These are phyloP conservation scores for Sycobia sp. DNA, from an alignment of 1,140 invertebrate genomes.

Conservation along the genomic window DNA sequence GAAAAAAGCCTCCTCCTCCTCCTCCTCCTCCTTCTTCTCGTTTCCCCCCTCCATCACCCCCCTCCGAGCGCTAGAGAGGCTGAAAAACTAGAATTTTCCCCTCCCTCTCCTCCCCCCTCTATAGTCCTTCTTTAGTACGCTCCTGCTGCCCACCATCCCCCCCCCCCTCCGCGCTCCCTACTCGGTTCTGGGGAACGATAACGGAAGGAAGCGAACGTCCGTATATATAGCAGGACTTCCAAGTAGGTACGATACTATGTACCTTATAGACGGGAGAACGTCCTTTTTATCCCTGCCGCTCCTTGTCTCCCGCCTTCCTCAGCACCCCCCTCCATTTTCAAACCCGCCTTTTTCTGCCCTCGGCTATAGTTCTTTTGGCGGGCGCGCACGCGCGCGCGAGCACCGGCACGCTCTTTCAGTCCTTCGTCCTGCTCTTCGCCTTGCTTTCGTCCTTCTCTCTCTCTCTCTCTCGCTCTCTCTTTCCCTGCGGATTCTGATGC, in stretches of 20 bases:
- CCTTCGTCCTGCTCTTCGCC: neutral
- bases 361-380: no score
- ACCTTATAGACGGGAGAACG: slow-evolving; percentile 25
- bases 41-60: no score
- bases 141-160: no score
- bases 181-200: no score
- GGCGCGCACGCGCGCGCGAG: no score
- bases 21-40: no score
- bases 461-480: slow-evolving; percentile 4
- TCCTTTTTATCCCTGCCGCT: slow-evolving; percentile 34
- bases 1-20: no score
- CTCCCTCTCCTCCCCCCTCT: no score
- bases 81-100: neutral
- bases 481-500: neutral
- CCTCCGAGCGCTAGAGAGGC: neutral
- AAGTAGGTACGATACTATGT: slow-evolving; percentile 21
- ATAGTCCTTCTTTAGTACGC: no score
- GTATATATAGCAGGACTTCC: slow-evolving; percentile 21
- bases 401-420: no score
- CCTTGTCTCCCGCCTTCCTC: slow-evolving; percentile 27
- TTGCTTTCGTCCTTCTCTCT: slow-evolving; percentile 2
- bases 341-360: slow-evolving; percentile 12
- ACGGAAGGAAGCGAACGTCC: no score
- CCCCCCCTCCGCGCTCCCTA: no score
- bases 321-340: slow-evolving; percentile 8